Evolutionary conservation across 2,113 vertebrate species (phyloP), one percentile per base, ranked within the genome.

Genomic region (Chroicocephalus ridibundus): DNA sequence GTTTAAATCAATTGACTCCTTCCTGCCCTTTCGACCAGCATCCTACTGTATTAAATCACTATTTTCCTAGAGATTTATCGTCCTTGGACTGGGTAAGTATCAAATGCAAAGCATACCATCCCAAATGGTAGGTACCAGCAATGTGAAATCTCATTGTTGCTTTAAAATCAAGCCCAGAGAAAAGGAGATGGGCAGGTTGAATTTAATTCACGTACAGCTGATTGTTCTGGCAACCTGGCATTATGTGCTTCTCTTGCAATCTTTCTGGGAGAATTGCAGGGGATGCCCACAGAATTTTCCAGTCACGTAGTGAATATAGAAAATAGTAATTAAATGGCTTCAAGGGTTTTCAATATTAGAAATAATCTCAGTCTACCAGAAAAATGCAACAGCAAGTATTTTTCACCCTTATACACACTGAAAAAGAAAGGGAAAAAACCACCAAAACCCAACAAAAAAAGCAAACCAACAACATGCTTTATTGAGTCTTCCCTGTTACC

Each of bases 401-500:
- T 44, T 90, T 57, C 22, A 85, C 36, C 40, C 72, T 85, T 84
- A 34, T 13, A 80, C 7, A 70, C 31, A 29, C 25, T 13, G 42
- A 83, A 92, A 94, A 95, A 74, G 16, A 83, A 82, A 82, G 42
- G 15, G 18, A 42, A 55, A 54, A 38, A 65, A 42, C 3, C 5
- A 25, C 54, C 54, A 29, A 81, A 86, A 68, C 8, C 3, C 20
- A 32, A 44, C 13, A 31, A 64, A 64, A 64, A 64, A 32, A 3
- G 10, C 69, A 82, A 91, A 44, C 47, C 55, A 89, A 86, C 82
- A 88, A 88, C 31, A 25, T 40, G 72, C 71, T 97, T 61, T 65
- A 44, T 29, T 10, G 47, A 80, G 52, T 61, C 52, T 77, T 57
- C 88, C 86, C 85, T 96, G 80, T 97, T 99, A 99, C 99, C 99